These are phyloP conservation scores for Calypte anna DNA, from an alignment of 2,113 vertebrate species.

Conservation along the genomic window DNA sequence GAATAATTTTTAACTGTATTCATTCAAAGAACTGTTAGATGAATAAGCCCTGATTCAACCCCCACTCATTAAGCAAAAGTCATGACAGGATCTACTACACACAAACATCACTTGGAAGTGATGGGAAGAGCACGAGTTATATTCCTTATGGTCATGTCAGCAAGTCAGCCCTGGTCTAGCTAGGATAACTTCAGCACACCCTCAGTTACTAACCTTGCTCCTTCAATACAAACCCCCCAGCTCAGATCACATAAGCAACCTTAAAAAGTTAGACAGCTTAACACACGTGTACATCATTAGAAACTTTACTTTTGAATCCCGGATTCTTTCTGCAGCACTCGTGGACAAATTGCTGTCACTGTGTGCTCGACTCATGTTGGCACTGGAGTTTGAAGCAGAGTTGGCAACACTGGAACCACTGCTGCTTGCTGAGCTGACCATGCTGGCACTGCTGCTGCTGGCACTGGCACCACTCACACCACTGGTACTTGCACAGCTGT, in stretches of 20 bases:
- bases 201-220: background rate
- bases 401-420: constrained; percentile 85
- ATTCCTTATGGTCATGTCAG: background rate
- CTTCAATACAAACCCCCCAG: background rate
- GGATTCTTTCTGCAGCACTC: constrained; percentile 93
- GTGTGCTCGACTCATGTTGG: constrained; percentile 95
- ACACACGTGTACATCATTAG: background rate
- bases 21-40: background rate
- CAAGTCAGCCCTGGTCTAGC: background rate
- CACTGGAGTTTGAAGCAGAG: constrained; percentile 89
- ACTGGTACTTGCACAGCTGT: constrained; percentile 89
- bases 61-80: background rate
- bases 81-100: background rate
- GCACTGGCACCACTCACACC: constrained; percentile 88
- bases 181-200: background rate
- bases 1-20: background rate
- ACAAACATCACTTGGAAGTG: background rate
- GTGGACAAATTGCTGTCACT: constrained; percentile 94
- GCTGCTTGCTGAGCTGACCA: constrained; percentile 94
- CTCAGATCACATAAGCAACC: background rate
- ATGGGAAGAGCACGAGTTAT: background rate
- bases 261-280: background rate
- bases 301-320: constrained; percentile 94
- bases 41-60: background rate
- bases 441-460: constrained; percentile 89